Conservation (phyloP, 2,888 invertebrate genomes). For the Drosophila melanosoma region DNA sequence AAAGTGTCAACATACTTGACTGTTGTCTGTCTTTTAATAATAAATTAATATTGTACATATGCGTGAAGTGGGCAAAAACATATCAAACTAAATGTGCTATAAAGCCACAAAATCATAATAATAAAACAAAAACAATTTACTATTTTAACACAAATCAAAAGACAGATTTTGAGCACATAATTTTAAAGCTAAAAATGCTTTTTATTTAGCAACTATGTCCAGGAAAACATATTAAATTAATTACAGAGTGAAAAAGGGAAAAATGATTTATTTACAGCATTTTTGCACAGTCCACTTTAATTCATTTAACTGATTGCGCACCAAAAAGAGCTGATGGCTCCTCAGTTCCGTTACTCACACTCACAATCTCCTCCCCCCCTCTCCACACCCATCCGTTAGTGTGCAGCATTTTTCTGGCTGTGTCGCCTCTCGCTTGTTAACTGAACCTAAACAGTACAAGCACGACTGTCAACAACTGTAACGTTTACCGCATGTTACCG, state of each 20-base stretch:
- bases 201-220: not conserved
- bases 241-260: not conserved
- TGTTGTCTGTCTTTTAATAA: not conserved
- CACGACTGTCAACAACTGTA: constrained; percentile 79
- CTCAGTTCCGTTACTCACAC: not conserved
- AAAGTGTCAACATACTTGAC: not conserved
- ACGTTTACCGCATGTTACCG: constrained; percentile 79
- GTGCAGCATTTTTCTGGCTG: constrained; percentile 54
- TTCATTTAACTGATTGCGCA: constrained; percentile 56
- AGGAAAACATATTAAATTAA: not conserved
- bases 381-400: too few relatives aligned
- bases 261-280: not conserved
- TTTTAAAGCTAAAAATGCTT: not conserved
- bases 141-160: not conserved
- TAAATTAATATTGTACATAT: not conserved
- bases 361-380: not conserved
- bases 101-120: not conserved
- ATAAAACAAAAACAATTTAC: not conserved
- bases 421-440: constrained; percentile 68
- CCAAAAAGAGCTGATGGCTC: constrained; percentile 48
- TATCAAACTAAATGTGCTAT: not conserved
- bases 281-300: constrained; percentile 29
- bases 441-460: constrained; percentile 81
- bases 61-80: not conserved
- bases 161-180: not conserved